Evolutionary conservation across 2,888 invertebrate genomes (phyloP).

Genomic region (Cantharis rufa): DNA sequence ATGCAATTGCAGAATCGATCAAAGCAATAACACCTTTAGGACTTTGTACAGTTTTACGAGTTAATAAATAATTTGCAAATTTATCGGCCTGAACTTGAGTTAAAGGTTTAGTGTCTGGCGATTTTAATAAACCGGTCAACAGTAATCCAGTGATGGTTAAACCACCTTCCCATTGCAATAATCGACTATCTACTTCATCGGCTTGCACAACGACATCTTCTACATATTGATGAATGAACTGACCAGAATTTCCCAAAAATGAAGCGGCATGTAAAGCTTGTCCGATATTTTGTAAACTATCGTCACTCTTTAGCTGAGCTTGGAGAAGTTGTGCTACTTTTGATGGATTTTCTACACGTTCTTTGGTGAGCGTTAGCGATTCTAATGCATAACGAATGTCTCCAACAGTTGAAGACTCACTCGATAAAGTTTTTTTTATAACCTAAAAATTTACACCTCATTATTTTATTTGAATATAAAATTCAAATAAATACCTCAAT

Average conservation of each 20-base stretch:
- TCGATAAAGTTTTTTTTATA: constrained; percentile 65
- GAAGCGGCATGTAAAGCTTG: constrained; percentile 84
- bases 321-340: constrained; percentile 76
- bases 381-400: constrained; percentile 78
- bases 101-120: constrained; percentile 70
- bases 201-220: constrained; percentile 94
- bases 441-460: not conserved
- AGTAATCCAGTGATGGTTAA: constrained; percentile 74
- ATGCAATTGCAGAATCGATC: constrained; percentile 73
- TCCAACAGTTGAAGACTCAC: constrained; percentile 66
- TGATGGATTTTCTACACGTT: constrained; percentile 65
- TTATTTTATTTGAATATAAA: not conserved
- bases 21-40: constrained; percentile 82
- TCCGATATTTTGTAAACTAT: constrained; percentile 74
- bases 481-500: constrained; percentile 54
- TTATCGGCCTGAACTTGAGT: constrained; percentile 81
- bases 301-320: constrained; percentile 82
- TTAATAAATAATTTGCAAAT: constrained; percentile 87
- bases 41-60: constrained; percentile 85
- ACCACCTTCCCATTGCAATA: constrained; percentile 91
- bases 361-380: constrained; percentile 70
- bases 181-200: constrained; percentile 89
- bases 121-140: constrained; percentile 58
- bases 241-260: constrained; percentile 70
- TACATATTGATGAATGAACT: constrained; percentile 72